Percentiles rank a stretch among this genome's conserved stretches.
These are phyloP conservation scores for Orycteropus afer DNA, from an alignment of 2,113 vertebrate genomes.

Conservation along the genomic window DNA sequence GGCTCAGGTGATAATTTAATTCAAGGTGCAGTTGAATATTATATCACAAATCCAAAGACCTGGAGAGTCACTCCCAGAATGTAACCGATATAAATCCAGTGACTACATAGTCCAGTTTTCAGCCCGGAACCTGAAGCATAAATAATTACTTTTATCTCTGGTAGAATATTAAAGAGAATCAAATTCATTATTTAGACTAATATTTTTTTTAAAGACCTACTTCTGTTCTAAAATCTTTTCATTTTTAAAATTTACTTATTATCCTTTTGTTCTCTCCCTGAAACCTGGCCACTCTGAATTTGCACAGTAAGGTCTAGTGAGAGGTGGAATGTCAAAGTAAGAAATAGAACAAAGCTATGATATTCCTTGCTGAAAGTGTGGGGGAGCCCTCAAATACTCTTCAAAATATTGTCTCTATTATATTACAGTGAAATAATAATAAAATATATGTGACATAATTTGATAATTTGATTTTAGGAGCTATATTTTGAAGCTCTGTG, in stretches of 20 bases:
- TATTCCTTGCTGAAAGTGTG: neutral
- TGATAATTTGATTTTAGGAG: neutral
- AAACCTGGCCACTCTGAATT: neutral
- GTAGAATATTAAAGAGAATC: neutral
- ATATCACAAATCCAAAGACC: neutral
- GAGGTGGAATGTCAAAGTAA: neutral
- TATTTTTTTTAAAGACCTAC: neutral
- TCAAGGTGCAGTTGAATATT: neutral
- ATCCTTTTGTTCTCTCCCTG: neutral
- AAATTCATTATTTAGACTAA: neutral
- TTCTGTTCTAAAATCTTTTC: neutral
- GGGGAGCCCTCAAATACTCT: neutral
- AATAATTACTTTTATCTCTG: conserved; percentile 25
- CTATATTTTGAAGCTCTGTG: no score
- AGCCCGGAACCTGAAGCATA: neutral
- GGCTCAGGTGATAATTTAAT: conserved; percentile 4
- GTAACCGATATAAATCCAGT: neutral
- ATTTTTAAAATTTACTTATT: neutral
- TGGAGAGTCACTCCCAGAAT: neutral
- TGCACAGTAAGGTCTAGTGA: neutral
- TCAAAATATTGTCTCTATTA: neutral
- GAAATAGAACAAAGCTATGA: neutral
- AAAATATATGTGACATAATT: neutral
- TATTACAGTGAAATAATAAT: neutral
- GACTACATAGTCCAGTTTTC: neutral